phyloP scores from a whole-genome alignment of 2,888 invertebrate species.

The Ennomos erosarius region DNA sequence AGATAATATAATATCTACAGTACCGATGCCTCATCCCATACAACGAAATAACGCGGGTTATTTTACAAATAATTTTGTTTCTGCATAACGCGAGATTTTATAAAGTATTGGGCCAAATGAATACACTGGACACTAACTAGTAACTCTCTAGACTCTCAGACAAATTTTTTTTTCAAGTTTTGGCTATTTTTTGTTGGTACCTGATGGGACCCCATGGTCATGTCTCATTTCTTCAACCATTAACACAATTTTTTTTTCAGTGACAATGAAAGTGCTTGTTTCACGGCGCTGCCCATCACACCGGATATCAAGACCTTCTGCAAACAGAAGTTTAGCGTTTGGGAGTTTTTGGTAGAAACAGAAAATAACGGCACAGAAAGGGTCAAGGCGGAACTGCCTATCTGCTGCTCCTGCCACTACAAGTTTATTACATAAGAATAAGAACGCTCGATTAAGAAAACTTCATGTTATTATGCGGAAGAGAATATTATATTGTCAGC shows the following conservation, averaged over 20 bases:
- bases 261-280: constrained; percentile 53
- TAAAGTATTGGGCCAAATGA: too few relatives aligned
- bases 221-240: too few relatives aligned
- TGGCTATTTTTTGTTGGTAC: too few relatives aligned
- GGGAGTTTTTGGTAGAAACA: constrained; percentile 66
- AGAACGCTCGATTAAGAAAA: neutral
- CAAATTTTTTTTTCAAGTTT: too few relatives aligned
- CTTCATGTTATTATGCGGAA: neutral
- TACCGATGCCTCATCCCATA: too few relatives aligned
- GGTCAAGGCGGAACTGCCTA: constrained; percentile 61
- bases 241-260: constrained; percentile 48
- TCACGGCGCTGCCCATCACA: constrained; percentile 50
- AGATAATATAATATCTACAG: too few relatives aligned
- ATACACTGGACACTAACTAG: too few relatives aligned
- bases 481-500: neutral
- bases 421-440: constrained; percentile 36
- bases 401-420: constrained; percentile 74
- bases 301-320: constrained; percentile 59
- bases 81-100: too few relatives aligned
- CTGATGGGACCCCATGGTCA: too few relatives aligned
- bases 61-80: too few relatives aligned
- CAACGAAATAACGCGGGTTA: too few relatives aligned
- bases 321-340: constrained; percentile 65
- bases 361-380: constrained; percentile 59
- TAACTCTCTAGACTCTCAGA: too few relatives aligned